These are phyloP conservation scores for Drosophila paramelanica DNA, from an alignment of 2,888 invertebrate genomes.

Conservation along the genomic window DNA sequence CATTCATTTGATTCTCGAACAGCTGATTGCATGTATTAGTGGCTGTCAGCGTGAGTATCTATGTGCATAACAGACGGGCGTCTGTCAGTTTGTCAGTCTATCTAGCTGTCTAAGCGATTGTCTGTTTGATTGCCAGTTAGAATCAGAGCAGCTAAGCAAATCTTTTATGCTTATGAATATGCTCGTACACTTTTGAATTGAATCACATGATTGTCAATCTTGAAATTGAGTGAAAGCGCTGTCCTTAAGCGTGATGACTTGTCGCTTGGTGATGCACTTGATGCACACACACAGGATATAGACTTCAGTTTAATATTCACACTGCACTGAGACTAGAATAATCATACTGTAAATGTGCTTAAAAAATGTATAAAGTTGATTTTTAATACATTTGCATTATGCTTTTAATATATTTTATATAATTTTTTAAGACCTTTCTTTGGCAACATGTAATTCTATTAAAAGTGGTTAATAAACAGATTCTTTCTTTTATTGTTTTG, in stretches of 20 bases:
- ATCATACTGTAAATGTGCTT: no score
- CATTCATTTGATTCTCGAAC: conserved; percentile 67
- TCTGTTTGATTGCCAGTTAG: conserved; percentile 64
- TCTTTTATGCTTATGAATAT: conserved; percentile 77
- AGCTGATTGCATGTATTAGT: conserved; percentile 71
- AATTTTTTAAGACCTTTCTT: no score
- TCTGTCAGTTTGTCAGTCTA: conserved; percentile 12
- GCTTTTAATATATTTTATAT: no score
- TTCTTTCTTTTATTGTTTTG: no score
- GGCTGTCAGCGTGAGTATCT: conserved; percentile 40
- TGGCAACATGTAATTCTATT: no score
- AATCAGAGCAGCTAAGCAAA: conserved; percentile 31
- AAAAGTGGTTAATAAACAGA: no score
- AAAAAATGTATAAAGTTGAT: no score
- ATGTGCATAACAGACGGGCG: conserved; percentile 14
- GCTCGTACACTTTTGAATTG: conserved; percentile 44
- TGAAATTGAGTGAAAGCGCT: conserved; percentile 54
- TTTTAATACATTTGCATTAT: no score
- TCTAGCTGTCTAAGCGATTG: conserved; percentile 40
- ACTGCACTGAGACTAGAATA: not conserved
- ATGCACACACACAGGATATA: not conserved
- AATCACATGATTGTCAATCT: conserved; percentile 63
- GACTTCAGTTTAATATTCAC: not conserved
- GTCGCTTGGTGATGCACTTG: conserved; percentile 1
- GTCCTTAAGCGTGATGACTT: conserved; percentile 29